Percentiles rank a stretch among this genome's conserved stretches.
phyloP scores from a whole-genome alignment of 2,797 vertebrate genomes.

The Epinephelus malabaricus region DNA sequence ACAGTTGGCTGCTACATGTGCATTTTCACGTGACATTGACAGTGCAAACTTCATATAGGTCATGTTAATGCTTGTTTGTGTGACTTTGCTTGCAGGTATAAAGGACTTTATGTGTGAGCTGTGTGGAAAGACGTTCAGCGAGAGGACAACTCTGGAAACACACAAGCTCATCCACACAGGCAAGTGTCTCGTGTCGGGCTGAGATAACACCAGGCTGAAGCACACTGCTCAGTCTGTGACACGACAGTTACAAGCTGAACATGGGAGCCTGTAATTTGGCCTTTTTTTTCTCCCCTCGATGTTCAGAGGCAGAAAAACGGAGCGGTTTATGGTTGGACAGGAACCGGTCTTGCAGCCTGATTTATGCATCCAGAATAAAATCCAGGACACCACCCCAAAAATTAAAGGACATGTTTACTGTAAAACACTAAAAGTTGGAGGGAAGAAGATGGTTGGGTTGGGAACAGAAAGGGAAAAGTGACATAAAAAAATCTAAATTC shows the following conservation, averaged over 20 bases:
- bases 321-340: background rate
- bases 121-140: slow-evolving; percentile 99
- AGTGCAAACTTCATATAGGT: background rate
- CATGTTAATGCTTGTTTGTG: background rate
- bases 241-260: background rate
- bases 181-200: slow-evolving; percentile 51
- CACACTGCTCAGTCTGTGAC: background rate
- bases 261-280: background rate
- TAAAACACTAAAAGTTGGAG: background rate
- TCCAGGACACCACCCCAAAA: background rate
- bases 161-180: slow-evolving; percentile 97
- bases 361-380: slow-evolving; percentile 1
- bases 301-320: background rate
- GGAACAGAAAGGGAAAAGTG: background rate
- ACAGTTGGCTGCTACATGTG: no score
- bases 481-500: background rate
- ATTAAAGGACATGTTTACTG: background rate
- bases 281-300: background rate
- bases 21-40: no score
- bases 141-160: slow-evolving; percentile 97
- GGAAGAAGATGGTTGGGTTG: background rate
- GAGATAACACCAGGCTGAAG: no score
- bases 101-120: slow-evolving; percentile 99
- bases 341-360: background rate
- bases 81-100: slow-evolving; percentile 86